A percentile compares a stretch with the other conserved stretches of the same genome.
phyloP scores from a whole-genome alignment of 1,140 invertebrate genomes.

The Macrobrachium rosenbergii region DNA sequence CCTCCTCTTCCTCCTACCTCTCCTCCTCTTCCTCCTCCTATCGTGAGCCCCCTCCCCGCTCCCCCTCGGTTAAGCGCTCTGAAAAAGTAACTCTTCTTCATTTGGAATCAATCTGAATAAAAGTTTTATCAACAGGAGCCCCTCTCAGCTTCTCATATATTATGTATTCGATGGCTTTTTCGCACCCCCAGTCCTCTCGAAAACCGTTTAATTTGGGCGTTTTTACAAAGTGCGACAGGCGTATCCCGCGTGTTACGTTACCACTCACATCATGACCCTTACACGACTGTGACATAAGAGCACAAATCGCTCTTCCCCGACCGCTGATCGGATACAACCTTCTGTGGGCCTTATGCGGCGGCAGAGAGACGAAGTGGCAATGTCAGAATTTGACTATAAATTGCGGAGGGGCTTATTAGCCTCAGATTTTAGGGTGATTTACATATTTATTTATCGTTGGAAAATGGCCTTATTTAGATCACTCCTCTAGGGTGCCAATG shows the following conservation, averaged over 20 bases:
- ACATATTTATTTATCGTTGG: constrained; percentile 64
- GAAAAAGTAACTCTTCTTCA: constrained; percentile 62
- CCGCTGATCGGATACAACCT: constrained; percentile 28
- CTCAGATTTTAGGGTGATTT: constrained; percentile 63
- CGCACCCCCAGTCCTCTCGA: constrained; percentile 60
- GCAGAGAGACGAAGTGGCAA: constrained; percentile 60
- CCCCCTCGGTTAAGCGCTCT: constrained; percentile 22
- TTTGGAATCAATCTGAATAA: constrained; percentile 65
- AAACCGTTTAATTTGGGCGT: constrained; percentile 65
- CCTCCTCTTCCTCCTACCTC: not conserved
- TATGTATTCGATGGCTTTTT: constrained; percentile 66
- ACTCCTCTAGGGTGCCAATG: not conserved
- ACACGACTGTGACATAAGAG: constrained; percentile 33
- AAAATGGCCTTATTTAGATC: constrained; percentile 63
- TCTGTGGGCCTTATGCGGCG: constrained; percentile 34
- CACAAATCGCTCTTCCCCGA: constrained; percentile 39
- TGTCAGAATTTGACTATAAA: constrained; percentile 65
- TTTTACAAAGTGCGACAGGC: constrained; percentile 62
- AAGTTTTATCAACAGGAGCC: constrained; percentile 63
- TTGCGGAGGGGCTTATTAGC: constrained; percentile 64
- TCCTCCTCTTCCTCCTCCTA: constrained; percentile 13
- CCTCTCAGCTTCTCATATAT: constrained; percentile 61
- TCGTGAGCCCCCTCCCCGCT: not conserved
- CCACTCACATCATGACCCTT: constrained; percentile 33
- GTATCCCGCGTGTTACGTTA: constrained; percentile 20